These are phyloP conservation scores for Mythimna vitellina DNA, from an alignment of 2,888 invertebrate genomes.

Conservation along the genomic window DNA sequence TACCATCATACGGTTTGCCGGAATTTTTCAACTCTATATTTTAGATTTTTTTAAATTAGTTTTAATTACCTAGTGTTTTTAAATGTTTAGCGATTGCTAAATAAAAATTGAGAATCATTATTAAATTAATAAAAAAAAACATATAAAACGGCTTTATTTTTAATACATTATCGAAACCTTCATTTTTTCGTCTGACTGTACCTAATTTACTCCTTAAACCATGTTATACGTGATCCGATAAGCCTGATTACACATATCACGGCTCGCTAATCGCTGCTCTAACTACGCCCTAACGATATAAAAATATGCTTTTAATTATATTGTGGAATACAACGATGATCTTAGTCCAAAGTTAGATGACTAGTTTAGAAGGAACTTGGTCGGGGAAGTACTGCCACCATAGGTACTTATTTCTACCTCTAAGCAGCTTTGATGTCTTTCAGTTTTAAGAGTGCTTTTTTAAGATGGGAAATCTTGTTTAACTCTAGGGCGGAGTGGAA, in stretches of 20 bases:
- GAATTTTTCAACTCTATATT: no score
- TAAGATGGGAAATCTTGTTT: no score
- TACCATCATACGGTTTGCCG: no score
- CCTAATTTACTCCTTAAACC: conserved; percentile 26
- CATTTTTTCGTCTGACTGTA: conserved; percentile 34
- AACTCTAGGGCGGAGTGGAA: no score
- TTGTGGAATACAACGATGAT: background rate
- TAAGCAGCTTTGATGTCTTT: no score
- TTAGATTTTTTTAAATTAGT: no score
- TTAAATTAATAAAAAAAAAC: no score
- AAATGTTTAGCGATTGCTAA: no score
- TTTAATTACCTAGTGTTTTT: no score
- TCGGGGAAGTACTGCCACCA: background rate
- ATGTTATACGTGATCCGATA: conserved; percentile 60
- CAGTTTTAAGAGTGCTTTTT: no score
- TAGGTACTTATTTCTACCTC: no score
- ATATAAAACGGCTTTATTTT: background rate
- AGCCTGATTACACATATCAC: conserved; percentile 44
- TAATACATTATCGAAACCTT: background rate
- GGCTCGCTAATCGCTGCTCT: conserved; percentile 7
- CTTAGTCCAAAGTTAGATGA: background rate
- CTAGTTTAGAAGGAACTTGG: background rate
- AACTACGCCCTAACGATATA: conserved; percentile 48
- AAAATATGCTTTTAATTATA: conserved; percentile 63
- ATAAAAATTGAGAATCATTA: no score